Evolutionary conservation across 2,797 vertebrate genomes (phyloP).

Genomic region (Sarcophilus harrisii): DNA sequence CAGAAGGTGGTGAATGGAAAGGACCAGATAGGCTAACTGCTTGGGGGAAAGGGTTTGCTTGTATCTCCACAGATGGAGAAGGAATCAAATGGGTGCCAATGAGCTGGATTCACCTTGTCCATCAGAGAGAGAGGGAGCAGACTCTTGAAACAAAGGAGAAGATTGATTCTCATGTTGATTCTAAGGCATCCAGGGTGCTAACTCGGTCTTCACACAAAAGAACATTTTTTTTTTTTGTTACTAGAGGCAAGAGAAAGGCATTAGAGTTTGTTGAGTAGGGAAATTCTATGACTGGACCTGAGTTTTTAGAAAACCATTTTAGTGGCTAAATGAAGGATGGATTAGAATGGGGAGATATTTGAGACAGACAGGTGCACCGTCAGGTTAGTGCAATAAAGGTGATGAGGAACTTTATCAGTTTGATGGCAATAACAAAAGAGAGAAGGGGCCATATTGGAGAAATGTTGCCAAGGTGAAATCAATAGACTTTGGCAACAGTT

Average conservation of each 20-base stretch:
- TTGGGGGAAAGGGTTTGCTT: too few relatives aligned
- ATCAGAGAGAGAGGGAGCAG: too few relatives aligned
- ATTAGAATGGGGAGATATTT: neutral
- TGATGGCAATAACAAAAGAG: neutral
- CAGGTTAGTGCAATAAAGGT: neutral
- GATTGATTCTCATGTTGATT: too few relatives aligned
- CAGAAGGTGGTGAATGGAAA: too few relatives aligned
- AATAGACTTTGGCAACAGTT: neutral
- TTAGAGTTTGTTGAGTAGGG: neutral
- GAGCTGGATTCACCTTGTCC: too few relatives aligned
- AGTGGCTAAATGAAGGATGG: neutral
- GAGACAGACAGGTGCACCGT: neutral
- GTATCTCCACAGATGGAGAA: too few relatives aligned
- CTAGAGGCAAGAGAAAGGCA: neutral
- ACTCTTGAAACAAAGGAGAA: too few relatives aligned
- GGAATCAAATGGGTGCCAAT: too few relatives aligned
- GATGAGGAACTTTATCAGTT: neutral
- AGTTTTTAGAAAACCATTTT: neutral
- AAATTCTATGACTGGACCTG: neutral
- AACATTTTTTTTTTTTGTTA: neutral
- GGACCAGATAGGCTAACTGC: too few relatives aligned
- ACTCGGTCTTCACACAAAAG: neutral
- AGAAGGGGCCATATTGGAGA: neutral
- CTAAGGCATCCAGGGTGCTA: too few relatives aligned
- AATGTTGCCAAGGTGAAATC: neutral